A percentile compares a stretch with the other conserved stretches of the same genome.
Evolutionary conservation across 35 echinoderm and acorn worm species (phyloP).

Genomic region (Nesometra sesokonis): DNA sequence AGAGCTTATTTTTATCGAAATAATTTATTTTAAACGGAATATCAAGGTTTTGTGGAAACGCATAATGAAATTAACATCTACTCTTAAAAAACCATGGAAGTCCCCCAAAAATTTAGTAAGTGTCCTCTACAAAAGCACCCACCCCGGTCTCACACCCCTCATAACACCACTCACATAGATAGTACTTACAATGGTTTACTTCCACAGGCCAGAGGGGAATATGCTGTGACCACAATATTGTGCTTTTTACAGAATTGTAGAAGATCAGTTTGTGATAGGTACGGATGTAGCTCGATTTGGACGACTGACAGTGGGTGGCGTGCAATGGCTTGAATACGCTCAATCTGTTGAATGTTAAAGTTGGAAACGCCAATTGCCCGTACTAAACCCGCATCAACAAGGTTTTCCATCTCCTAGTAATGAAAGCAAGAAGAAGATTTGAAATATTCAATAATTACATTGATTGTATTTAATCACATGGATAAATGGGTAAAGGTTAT

Average conservation of each 20-base stretch:
- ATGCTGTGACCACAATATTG: conserved; percentile 27
- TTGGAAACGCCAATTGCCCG: conserved; percentile 51
- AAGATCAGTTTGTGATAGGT: conserved; percentile 27
- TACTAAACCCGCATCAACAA: conserved; percentile 40
- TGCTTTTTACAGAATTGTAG: conserved; percentile 32
- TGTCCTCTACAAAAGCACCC: too few species aligned
- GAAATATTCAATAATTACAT: too few species aligned
- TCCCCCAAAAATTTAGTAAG: too few species aligned
- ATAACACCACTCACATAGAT: too few species aligned
- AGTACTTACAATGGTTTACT: background rate
- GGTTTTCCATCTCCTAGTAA: conserved; percentile 35
- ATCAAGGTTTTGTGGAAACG: too few species aligned
- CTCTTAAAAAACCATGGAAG: too few species aligned
- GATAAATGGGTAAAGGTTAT: too few species aligned
- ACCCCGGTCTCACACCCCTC: too few species aligned
- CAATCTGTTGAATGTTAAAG: conserved; percentile 50
- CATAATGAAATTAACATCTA: too few species aligned
- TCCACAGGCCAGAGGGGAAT: conserved; percentile 18
- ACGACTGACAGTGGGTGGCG: conserved; percentile 11
- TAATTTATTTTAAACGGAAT: too few species aligned
- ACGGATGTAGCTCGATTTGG: conserved; percentile 35
- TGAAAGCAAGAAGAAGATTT: background rate
- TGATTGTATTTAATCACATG: too few species aligned
- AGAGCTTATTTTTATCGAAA: too few species aligned
- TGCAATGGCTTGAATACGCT: conserved; percentile 20